Conservation (phyloP, 2,888 invertebrate genomes). For the Hecatera dysodea region DNA sequence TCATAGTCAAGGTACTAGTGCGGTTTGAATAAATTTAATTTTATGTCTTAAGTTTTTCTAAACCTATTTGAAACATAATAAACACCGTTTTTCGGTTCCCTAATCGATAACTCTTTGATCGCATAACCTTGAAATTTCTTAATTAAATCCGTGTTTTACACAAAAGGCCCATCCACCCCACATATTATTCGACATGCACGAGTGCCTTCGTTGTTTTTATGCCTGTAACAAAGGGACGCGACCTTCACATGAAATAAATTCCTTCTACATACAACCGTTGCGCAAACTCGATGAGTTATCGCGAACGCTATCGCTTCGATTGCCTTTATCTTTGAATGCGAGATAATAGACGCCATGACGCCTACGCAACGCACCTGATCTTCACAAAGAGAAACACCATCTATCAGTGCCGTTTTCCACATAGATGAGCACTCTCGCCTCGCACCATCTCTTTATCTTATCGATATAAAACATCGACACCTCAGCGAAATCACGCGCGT, state of each 20-base stretch:
- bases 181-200: slow-evolving; percentile 52
- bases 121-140: slow-evolving; percentile 49
- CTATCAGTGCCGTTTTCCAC: slow-evolving; percentile 71
- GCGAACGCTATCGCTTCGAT: slow-evolving; percentile 73
- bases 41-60: neutral
- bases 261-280: slow-evolving; percentile 60
- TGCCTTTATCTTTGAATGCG: slow-evolving; percentile 77
- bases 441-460: slow-evolving; percentile 78
- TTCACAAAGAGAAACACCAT: slow-evolving; percentile 63
- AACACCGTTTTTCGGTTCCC: slow-evolving; percentile 20
- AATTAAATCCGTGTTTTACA: slow-evolving; percentile 59
- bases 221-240: slow-evolving; percentile 44
- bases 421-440: slow-evolving; percentile 77
- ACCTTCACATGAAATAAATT: slow-evolving; percentile 56
- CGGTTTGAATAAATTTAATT: neutral
- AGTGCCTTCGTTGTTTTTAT: slow-evolving; percentile 53
- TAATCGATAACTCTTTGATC: slow-evolving; percentile 54
- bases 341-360: slow-evolving; percentile 73
- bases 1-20: neutral
- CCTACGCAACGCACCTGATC: slow-evolving; percentile 73
- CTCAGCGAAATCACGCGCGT: slow-evolving; percentile 83
- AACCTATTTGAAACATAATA: slow-evolving; percentile 13
- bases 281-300: slow-evolving; percentile 70
- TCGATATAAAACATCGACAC: slow-evolving; percentile 81
- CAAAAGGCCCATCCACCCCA: slow-evolving; percentile 32